Conservation (phyloP, 2,888 invertebrate species). For the Prosapia bicincta region DNA sequence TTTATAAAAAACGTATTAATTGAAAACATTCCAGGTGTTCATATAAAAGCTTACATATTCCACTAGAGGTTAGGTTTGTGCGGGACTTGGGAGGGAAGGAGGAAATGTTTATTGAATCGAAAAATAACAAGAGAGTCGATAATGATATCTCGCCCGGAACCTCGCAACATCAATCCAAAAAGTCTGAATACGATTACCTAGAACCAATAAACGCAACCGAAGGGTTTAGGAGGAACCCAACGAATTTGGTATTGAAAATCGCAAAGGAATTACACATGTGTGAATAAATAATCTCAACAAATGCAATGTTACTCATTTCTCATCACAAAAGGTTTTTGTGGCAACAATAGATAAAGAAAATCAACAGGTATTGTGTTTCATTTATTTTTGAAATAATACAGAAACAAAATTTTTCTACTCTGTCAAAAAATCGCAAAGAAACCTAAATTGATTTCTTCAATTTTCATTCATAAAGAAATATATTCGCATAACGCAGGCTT, state of each 20-base stretch:
- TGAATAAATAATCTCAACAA: background rate
- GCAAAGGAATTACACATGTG: background rate
- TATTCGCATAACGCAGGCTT: background rate
- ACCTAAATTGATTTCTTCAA: background rate
- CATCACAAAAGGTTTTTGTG: too few species aligned
- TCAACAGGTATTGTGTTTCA: too few species aligned
- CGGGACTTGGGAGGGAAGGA: too few species aligned
- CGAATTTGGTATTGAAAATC: background rate
- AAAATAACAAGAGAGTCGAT: background rate
- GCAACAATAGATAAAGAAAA: too few species aligned
- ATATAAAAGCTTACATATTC: too few species aligned
- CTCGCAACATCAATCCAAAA: background rate
- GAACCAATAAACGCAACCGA: background rate
- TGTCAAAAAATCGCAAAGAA: background rate
- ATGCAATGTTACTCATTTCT: background rate
- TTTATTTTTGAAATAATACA: too few species aligned
- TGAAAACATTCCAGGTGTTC: too few species aligned
- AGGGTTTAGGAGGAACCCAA: background rate
- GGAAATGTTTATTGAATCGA: background rate
- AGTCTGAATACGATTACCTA: background rate
- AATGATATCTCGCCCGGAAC: background rate
- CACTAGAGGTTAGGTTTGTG: too few species aligned
- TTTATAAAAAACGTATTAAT: too few species aligned
- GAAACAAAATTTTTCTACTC: too few species aligned
- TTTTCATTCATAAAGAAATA: background rate